Evolutionary conservation across 2,888 invertebrate genomes (phyloP).

Genomic region (Megastigmus dorsalis): DNA sequence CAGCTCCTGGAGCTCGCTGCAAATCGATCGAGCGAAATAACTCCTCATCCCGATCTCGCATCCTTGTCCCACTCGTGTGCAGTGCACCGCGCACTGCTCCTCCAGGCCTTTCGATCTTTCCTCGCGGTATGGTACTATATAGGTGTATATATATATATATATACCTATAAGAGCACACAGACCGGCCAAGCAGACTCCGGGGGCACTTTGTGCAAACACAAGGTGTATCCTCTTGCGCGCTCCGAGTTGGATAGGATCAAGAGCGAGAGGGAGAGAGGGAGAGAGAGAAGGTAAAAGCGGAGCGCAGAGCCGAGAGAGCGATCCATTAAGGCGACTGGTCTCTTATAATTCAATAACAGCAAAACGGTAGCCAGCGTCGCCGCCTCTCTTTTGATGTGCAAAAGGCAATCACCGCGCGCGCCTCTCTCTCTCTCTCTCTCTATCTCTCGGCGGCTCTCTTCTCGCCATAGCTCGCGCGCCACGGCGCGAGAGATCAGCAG

Average conservation of each 20-base stretch:
- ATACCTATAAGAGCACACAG: background rate
- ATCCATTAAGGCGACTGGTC: constrained; percentile 51
- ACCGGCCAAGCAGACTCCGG: background rate
- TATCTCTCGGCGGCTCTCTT: background rate
- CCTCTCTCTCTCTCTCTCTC: constrained; percentile 30
- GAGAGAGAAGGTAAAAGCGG: constrained; percentile 1
- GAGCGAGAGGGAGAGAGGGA: background rate
- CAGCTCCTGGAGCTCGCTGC: constrained; percentile 26
- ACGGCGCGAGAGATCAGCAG: background rate
- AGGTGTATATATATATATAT: too few relatives aligned
- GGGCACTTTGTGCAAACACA: constrained; percentile 46
- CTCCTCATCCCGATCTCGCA: constrained; percentile 35
- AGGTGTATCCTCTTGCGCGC: constrained; percentile 4
- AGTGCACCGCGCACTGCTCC: too few relatives aligned
- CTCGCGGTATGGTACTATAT: too few relatives aligned
- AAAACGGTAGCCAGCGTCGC: constrained; percentile 55
- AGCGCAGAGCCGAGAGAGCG: constrained; percentile 16
- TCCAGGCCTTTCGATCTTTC: background rate
- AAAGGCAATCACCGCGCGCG: constrained; percentile 49
- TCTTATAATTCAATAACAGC: constrained; percentile 55
- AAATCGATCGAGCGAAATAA: constrained; percentile 64
- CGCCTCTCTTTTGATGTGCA: constrained; percentile 55
- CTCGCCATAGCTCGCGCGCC: too few relatives aligned
- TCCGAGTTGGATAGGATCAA: background rate
- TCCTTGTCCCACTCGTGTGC: constrained; percentile 8